phyloP scores from a whole-genome alignment of 2,113 vertebrate genomes.

The Leptobrachium leishanense region DNA sequence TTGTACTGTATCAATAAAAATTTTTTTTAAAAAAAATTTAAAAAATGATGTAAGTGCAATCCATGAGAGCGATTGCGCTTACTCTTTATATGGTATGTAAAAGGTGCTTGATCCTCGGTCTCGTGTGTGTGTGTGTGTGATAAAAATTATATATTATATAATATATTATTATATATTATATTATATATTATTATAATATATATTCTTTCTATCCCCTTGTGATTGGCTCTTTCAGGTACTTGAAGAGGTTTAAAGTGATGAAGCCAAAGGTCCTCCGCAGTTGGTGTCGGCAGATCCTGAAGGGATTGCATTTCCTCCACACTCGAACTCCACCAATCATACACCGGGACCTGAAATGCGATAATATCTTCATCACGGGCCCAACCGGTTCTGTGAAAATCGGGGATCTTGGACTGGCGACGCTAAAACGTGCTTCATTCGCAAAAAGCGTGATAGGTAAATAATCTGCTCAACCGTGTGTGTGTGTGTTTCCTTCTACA shows the following conservation, averaged over 20 bases:
- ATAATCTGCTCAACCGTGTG: constrained; percentile 14
- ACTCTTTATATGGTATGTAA: too few species aligned
- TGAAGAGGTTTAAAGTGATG: constrained; percentile 98
- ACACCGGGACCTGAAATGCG: constrained; percentile 96
- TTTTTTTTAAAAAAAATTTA: too few species aligned
- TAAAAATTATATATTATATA: too few species aligned
- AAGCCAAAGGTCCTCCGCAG: constrained; percentile 94
- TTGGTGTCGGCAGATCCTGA: constrained; percentile 97
- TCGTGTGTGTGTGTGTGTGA: too few species aligned
- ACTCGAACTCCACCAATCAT: constrained; percentile 95
- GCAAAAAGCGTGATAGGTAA: constrained; percentile 97
- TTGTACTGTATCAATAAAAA: too few species aligned
- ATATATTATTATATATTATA: too few species aligned
- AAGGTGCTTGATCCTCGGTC: too few species aligned
- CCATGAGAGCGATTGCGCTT: too few species aligned
- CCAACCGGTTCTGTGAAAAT: constrained; percentile 98
- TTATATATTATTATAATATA: too few species aligned
- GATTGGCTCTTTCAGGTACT: constrained; percentile 72
- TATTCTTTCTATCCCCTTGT: too few species aligned
- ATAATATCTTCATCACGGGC: constrained; percentile 99
- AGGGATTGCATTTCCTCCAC: constrained; percentile 94
- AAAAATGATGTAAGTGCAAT: too few species aligned
- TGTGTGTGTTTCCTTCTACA: too few species aligned
- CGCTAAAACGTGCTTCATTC: constrained; percentile 93
- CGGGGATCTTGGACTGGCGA: constrained; percentile 92